These are phyloP conservation scores for Philopedon plagiatum DNA, from an alignment of 2,888 invertebrate species.

Conservation along the genomic window DNA sequence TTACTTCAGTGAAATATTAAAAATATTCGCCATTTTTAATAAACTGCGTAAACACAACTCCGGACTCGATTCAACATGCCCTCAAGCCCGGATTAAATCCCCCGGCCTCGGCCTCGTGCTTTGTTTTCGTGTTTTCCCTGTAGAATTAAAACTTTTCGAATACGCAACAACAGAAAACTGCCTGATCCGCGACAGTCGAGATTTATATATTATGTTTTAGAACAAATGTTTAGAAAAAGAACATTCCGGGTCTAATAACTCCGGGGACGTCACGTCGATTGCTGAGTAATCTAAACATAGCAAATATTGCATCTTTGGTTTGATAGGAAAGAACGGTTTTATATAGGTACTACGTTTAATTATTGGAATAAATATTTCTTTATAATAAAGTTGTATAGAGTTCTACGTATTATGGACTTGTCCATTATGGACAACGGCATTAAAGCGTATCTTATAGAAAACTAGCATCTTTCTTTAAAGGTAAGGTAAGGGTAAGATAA, in stretches of 20 bases:
- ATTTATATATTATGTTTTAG: conserved; percentile 45
- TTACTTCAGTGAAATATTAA: not conserved
- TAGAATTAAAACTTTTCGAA: conserved; percentile 42
- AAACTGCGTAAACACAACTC: conserved; percentile 14
- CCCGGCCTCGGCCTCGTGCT: not conserved
- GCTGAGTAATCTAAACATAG: conserved; percentile 31
- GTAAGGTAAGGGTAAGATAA: too few relatives aligned
- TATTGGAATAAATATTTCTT: too few relatives aligned
- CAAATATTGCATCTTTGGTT: conserved; percentile 21
- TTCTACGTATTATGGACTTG: too few relatives aligned
- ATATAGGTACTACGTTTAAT: too few relatives aligned
- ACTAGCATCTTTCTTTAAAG: too few relatives aligned
- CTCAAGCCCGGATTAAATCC: conserved; percentile 21
- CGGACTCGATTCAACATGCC: not conserved
- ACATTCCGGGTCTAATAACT: conserved; percentile 33
- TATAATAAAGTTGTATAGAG: too few relatives aligned
- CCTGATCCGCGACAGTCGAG: conserved; percentile 26
- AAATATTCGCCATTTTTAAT: not conserved
- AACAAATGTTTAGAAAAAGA: conserved; percentile 42
- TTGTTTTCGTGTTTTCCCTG: conserved; percentile 33
- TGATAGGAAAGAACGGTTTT: too few relatives aligned
- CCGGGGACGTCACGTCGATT: conserved; percentile 41
- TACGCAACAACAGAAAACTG: conserved; percentile 15
- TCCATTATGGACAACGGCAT: too few relatives aligned
- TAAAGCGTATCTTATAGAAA: too few relatives aligned